Conservation (phyloP, 2,797 vertebrate genomes). For the Antrozous pallidus region DNA sequence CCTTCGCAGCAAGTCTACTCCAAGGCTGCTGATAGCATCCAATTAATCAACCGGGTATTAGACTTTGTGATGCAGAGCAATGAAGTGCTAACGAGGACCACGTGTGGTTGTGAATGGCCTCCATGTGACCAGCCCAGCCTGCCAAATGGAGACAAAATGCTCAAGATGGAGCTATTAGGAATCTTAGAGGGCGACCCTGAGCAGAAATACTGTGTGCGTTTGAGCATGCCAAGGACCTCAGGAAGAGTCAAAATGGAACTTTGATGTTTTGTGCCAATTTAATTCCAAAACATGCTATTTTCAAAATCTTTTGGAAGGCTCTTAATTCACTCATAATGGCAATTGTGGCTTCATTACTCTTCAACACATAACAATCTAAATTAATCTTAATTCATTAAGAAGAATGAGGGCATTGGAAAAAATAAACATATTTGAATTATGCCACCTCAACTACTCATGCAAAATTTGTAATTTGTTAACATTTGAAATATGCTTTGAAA, state of each 20-base stretch:
- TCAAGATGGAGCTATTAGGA: slow-evolving; percentile 70
- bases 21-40: slow-evolving; percentile 76
- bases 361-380: neutral
- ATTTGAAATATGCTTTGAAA: slow-evolving; percentile 35
- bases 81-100: slow-evolving; percentile 83
- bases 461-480: neutral
- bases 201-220: slow-evolving; percentile 59
- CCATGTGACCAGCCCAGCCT: slow-evolving; percentile 74
- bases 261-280: neutral
- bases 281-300: slow-evolving; percentile 24
- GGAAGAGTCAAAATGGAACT: slow-evolving; percentile 40
- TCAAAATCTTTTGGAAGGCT: neutral
- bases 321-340: neutral
- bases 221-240: slow-evolving; percentile 47
- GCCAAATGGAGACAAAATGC: slow-evolving; percentile 79
- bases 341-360: neutral
- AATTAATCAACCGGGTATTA: slow-evolving; percentile 80
- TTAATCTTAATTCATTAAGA: slow-evolving; percentile 10
- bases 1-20: slow-evolving; percentile 63
- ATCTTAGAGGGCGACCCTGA: slow-evolving; percentile 68
- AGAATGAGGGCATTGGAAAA: slow-evolving; percentile 46
- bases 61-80: slow-evolving; percentile 76
- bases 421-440: slow-evolving; percentile 1
- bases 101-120: slow-evolving; percentile 79
- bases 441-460: neutral